A percentile compares a stretch with the other conserved stretches of the same genome.
These are phyloP conservation scores for Sturnira hondurensis DNA, from an alignment of 2,113 vertebrate species.

Conservation along the genomic window DNA sequence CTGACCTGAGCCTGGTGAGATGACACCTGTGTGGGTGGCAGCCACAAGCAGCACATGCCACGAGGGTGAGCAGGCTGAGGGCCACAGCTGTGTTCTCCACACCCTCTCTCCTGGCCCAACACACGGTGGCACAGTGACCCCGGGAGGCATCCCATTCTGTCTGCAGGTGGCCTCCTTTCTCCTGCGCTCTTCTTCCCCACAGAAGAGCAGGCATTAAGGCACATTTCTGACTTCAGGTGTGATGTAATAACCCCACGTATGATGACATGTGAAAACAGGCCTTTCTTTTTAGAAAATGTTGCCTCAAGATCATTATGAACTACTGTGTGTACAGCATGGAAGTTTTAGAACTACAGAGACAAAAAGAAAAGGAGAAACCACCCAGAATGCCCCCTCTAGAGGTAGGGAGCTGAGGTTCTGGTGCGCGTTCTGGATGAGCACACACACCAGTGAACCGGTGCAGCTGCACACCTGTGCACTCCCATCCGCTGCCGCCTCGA, in stretches of 20 bases:
- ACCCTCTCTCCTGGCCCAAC: background rate
- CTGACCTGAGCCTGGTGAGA: background rate
- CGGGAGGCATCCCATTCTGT: accelerated
- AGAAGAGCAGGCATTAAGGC: background rate
- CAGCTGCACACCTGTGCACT: accelerated
- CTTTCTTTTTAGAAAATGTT: background rate
- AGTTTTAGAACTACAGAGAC: background rate
- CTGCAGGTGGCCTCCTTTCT: background rate
- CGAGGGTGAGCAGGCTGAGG: background rate
- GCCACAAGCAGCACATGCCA: background rate
- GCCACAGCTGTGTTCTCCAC: background rate
- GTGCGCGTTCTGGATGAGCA: background rate
- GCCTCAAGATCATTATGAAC: background rate
- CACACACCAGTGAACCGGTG: accelerated
- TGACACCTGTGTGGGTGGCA: accelerated
- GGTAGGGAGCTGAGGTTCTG: background rate
- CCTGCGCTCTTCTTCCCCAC: background rate
- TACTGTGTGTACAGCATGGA: background rate
- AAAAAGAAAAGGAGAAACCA: background rate
- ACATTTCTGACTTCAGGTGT: background rate
- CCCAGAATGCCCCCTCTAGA: background rate
- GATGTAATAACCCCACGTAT: no score
- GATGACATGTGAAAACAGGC: background rate
- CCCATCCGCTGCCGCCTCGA: accelerated
- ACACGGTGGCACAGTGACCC: accelerated